Percentiles rank a stretch among this genome's conserved stretches.
These are phyloP conservation scores for Anarhynchus alexandrinus DNA, from an alignment of 2,113 vertebrate species.

Conservation along the genomic window DNA sequence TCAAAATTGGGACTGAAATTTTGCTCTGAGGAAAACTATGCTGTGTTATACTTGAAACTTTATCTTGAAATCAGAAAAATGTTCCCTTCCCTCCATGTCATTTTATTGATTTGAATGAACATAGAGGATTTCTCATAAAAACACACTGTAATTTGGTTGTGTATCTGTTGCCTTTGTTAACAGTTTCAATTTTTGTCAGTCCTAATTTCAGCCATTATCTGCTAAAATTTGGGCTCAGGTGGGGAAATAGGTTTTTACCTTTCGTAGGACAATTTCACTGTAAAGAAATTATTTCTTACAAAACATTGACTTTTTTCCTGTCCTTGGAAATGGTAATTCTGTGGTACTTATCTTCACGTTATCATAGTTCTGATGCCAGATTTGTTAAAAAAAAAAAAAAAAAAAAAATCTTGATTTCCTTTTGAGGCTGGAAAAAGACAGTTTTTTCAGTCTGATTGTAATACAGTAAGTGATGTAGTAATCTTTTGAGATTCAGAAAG, in stretches of 20 bases:
- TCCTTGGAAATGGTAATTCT: not conserved
- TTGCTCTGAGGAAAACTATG: not conserved
- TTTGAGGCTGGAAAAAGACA: not conserved
- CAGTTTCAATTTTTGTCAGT: not conserved
- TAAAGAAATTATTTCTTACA: not conserved
- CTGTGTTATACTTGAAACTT: not conserved
- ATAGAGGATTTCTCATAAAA: not conserved
- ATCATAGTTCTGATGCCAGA: not conserved
- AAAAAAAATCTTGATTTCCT: not conserved
- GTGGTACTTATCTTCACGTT: not conserved
- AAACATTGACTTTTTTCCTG: not conserved
- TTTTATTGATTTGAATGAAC: not conserved
- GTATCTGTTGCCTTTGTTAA: not conserved
- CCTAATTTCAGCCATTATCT: not conserved
- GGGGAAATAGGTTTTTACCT: not conserved
- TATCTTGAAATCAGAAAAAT: not conserved
- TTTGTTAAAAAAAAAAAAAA: not conserved
- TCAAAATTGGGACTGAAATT: not conserved
- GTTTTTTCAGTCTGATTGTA: not conserved
- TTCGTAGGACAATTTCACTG: not conserved
- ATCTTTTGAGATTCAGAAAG: not conserved
- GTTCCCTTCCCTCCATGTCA: fast-evolving
- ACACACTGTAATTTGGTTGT: not conserved
- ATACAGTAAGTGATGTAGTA: not conserved
- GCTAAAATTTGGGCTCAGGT: not conserved